Base-by-base conservation (phyloP, 2,797 vertebrate genomes). In the Ataeniobius toweri region DNA sequence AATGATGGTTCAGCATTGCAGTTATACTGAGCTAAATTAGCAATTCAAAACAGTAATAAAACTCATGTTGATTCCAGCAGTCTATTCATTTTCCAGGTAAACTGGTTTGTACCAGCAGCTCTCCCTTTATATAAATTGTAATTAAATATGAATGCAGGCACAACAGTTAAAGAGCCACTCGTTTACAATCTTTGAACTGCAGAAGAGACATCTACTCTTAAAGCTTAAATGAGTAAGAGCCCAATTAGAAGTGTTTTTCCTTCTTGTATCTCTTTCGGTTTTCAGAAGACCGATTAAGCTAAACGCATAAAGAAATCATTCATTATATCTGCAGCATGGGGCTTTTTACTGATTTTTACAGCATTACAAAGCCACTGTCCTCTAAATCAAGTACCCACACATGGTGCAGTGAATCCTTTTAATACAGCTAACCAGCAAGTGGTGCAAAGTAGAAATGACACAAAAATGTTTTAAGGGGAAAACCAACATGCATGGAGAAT, bases 361-460 rank as follows among this genome's bases (percentile, higher is more conserved):
- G 83, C 70, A 58, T 24, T 73, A n/a, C 26, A 74, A 76, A 84
- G 58, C 70, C 22, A 31, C 3, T 65, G 73, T 84, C 56, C 63
- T 77, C 69, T 50, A 67, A 6, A 46, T 20, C 56, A 55, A 70
- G 5, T 67, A 73, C 31, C 12, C 9, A 70, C 7, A 41, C 39
- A 67, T 18, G 20, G 7, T 65, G 31, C 16, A 65, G 24, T 58
- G 22, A 59, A 67, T 51, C 44, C 70, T 24, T 26, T 70, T 56
- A 26, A 61, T 70, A 44, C 4, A 74, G 20, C 31, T 76, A 80
- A 81, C 90, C 94, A 93, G 87, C 69, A 93, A 91, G 86, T 86
- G 92, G 93, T 31, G 89, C 87, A 89, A 48, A 89, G 88, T 41
- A 88, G 74, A 78, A 80, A 80, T 51, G 53, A 65, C 50, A 74